Conservation (phyloP, 2,113 vertebrate species). For the Raja brachyura region DNA sequence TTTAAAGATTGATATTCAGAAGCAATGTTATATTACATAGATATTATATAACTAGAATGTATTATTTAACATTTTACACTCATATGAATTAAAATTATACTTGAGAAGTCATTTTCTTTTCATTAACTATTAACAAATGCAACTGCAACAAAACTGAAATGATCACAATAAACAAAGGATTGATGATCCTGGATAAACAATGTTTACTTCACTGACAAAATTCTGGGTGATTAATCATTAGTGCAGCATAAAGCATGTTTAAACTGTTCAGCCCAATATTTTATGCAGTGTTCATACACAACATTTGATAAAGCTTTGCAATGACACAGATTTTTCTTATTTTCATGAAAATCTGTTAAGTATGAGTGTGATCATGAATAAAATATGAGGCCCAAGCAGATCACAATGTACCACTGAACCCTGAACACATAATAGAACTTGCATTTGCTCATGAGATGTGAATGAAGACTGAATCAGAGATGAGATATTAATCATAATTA, state of each 20-base stretch:
- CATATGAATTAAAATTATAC: not conserved
- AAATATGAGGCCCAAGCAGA: conserved; percentile 76
- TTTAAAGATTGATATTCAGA: not conserved
- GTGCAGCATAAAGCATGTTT: conserved; percentile 8
- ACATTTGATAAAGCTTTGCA: conserved; percentile 4
- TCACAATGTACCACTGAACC: conserved; percentile 63
- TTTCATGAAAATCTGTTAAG: conserved; percentile 62
- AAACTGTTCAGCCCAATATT: not conserved
- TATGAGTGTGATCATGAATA: conserved; percentile 78
- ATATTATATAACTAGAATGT: not conserved
- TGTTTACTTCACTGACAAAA: conserved; percentile 24
- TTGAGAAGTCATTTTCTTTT: not conserved
- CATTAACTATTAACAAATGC: not conserved
- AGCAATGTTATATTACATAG: not conserved
- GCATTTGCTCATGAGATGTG: conserved; percentile 66
- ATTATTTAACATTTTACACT: not conserved
- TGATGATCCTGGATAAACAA: conserved; percentile 23
- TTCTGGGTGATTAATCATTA: not conserved
- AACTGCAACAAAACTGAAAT: not conserved
- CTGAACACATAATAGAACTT: conserved; percentile 62
- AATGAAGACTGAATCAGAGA: conserved; percentile 80
- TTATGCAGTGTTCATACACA: not conserved
- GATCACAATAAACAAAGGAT: conserved; percentile 15
- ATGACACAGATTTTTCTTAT: conserved; percentile 48
- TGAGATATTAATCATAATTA: conserved; percentile 98